These are phyloP conservation scores for Camponotus vicinus DNA, from an alignment of 1,140 invertebrate genomes.

Conservation along the genomic window DNA sequence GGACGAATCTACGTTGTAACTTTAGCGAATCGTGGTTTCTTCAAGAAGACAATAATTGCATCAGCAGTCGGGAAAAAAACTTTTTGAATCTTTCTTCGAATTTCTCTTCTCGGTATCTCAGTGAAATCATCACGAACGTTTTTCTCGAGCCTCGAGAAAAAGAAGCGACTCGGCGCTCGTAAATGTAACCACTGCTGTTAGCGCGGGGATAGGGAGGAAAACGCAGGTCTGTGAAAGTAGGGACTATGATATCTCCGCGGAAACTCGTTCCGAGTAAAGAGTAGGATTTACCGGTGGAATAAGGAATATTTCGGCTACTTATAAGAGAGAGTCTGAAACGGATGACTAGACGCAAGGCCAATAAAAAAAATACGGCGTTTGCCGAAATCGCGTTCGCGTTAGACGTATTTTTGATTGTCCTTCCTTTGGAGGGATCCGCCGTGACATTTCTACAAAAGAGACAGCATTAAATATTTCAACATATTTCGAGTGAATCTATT, in stretches of 20 bases:
- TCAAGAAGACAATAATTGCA: neutral
- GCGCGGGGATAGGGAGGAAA: slow-evolving; percentile 5
- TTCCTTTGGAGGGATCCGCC: neutral
- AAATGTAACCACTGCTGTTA: slow-evolving; percentile 54
- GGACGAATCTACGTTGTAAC: neutral
- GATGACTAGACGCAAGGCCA: slow-evolving; percentile 45
- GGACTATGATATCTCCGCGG: slow-evolving; percentile 25
- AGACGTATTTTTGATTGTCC: slow-evolving; percentile 8
- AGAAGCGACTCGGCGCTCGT: slow-evolving; percentile 40
- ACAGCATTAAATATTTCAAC: neutral
- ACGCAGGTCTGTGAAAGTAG: slow-evolving; percentile 32
- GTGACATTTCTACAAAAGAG: slow-evolving; percentile 12
- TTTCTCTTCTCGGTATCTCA: neutral
- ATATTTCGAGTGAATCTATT: slow-evolving; percentile 1
- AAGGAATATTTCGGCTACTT: slow-evolving; percentile 63
- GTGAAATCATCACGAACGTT: neutral
- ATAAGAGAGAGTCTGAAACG: slow-evolving; percentile 35
- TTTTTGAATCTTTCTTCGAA: neutral
- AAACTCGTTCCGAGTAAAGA: slow-evolving; percentile 55
- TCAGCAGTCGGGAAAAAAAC: neutral
- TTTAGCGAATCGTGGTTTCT: neutral
- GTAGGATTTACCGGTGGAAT: slow-evolving; percentile 61
- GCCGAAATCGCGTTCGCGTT: slow-evolving; percentile 3
- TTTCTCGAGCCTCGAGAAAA: neutral
- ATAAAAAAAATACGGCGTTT: slow-evolving; percentile 55